Base-by-base conservation (phyloP, 2,113 vertebrate species). In the Arvicanthis niloticus region DNA sequence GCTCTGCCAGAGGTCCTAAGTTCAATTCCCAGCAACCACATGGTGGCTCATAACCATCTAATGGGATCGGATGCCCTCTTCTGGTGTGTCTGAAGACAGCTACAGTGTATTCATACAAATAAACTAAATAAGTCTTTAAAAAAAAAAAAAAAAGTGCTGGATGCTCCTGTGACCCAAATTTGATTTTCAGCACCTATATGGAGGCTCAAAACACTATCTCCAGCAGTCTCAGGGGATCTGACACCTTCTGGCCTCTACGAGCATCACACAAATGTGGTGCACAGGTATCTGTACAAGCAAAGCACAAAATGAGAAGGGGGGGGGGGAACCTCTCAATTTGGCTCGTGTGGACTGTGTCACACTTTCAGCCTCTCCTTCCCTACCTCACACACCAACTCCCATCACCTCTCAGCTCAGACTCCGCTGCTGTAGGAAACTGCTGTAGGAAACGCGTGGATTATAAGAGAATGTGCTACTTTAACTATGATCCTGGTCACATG, bases 401-500 rank as follows among this genome's bases (percentile, higher is more conserved):
- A 77, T 31, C 7, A 88, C 26, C 58, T 93, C 31, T 92, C 68
- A 68, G 86, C 42, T 76, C 53, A 85, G 40, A 93, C 76, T 76
- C 81, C 22, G 77, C n/a, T n/a, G n/a, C n/a, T n/a, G n/a, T n/a
- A n/a, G n/a, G n/a, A n/a, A n/a, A n/a, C 8, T 73, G 90, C 62
- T 92, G 62, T 95, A 91, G 29, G 34, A 91, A 87, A 53, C 24
- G 85, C 40, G n/a, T 56, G 56, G 45, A 77, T 31, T 96, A 1
- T 40, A 65, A 91, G 9, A 73, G 26, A 94, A 87, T n/a, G 37
- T 31, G 86, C 51, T 51, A 82, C 40, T 97, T 56, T 45, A 88
- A 34, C 24, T 45, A 93, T 26, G 76, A 92, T 37, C 88, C 68
- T 48, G 53, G 73, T 42, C 37, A 37, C 26, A 88, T 5, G 42